Percentiles rank a stretch among this genome's conserved stretches.
Evolutionary conservation across 2,113 vertebrate genomes (phyloP).

Genomic region (Eidolon helvum): DNA sequence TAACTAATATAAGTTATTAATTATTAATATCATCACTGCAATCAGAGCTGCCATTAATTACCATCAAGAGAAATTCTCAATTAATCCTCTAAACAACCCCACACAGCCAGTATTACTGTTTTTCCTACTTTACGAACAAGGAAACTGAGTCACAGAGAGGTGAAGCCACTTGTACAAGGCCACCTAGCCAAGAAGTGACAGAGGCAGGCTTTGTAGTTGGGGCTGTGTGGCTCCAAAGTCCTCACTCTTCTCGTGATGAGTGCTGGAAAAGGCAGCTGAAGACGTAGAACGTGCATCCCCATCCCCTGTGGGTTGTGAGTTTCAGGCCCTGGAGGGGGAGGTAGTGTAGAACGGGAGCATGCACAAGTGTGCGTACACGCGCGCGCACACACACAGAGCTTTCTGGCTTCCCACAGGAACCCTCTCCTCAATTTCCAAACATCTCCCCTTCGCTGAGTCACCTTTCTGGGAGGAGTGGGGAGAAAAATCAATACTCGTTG

Average conservation of each 20-base stretch:
- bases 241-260: not conserved
- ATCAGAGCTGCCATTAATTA: not conserved
- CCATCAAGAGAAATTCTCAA: not conserved
- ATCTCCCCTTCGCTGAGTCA: slow-evolving; percentile 21
- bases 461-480: not conserved
- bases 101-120: not conserved
- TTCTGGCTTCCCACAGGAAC: not conserved
- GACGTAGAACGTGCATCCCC: not conserved
- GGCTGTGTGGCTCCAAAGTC: not conserved
- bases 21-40: not conserved
- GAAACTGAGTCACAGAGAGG: not conserved
- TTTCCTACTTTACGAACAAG: not conserved
- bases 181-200: not conserved
- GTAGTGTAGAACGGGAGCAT: no score
- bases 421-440: slow-evolving; percentile 17
- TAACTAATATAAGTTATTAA: not conserved
- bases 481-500: slow-evolving; percentile 39
- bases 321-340: not conserved
- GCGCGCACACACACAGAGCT: not conserved
- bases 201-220: not conserved
- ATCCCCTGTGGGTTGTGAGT: not conserved
- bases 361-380: no score
- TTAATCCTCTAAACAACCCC: not conserved
- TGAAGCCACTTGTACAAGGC: not conserved
- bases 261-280: not conserved